These are phyloP conservation scores for Tachina grossa DNA, from an alignment of 2,888 invertebrate species.

Conservation along the genomic window DNA sequence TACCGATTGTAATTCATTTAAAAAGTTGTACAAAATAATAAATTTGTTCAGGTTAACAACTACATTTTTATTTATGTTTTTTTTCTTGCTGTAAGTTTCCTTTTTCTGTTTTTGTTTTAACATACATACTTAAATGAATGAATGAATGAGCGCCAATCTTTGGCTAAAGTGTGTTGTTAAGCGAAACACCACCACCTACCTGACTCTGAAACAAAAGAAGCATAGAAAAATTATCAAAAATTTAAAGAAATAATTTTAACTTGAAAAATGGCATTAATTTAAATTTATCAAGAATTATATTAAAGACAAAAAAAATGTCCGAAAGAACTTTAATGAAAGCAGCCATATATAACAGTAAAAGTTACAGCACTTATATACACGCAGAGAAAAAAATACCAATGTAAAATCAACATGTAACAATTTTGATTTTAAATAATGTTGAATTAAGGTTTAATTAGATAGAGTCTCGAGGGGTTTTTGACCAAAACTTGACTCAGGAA, in stretches of 20 bases:
- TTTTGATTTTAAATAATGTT: no score
- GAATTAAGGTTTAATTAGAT: no score
- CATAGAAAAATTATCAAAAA: background rate
- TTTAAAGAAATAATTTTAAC: background rate
- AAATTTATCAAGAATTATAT: no score
- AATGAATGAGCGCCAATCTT: background rate
- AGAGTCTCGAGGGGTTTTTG: no score
- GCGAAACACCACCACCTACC: background rate
- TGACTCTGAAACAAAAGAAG: slow-evolving; percentile 37
- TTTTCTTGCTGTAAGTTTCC: background rate
- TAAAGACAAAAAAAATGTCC: no score
- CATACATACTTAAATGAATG: slow-evolving; percentile 13
- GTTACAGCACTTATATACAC: no score
- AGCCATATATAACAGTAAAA: no score
- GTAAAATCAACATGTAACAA: no score
- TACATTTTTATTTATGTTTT: slow-evolving; percentile 80
- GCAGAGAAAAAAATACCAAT: no score
- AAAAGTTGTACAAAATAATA: slow-evolving; percentile 78
- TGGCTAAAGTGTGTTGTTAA: slow-evolving; percentile 4
- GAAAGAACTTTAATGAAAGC: no score
- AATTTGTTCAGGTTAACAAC: slow-evolving; percentile 81
- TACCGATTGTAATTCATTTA: slow-evolving; percentile 69
- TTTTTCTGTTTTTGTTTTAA: slow-evolving; percentile 11
- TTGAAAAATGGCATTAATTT: background rate
- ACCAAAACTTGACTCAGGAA: no score